Conservation (phyloP, 2,888 invertebrate genomes). For the Microdon myrmicae region DNA sequence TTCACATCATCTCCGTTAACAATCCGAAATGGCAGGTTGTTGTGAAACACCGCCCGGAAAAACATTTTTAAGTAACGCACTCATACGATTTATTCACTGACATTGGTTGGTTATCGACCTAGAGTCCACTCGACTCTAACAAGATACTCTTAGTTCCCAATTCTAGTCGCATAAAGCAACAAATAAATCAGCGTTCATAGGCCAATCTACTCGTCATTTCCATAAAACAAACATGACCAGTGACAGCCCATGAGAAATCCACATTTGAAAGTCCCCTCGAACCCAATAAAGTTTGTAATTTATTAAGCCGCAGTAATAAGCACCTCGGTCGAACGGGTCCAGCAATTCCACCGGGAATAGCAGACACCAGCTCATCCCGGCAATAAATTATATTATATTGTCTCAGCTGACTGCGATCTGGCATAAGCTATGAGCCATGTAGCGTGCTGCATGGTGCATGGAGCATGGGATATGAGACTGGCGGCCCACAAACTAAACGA, state of each 20-base stretch:
- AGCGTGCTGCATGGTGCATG: too few species aligned
- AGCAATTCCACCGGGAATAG: background rate
- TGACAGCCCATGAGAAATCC: constrained; percentile 25
- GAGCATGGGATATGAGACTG: too few species aligned
- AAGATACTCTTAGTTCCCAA: constrained; percentile 11
- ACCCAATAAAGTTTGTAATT: constrained; percentile 45
- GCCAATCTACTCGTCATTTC: background rate
- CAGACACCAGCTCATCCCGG: constrained; percentile 6
- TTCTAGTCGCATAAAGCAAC: constrained; percentile 30
- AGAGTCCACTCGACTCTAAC: too few species aligned
- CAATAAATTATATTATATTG: constrained; percentile 45
- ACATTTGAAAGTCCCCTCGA: constrained; percentile 27
- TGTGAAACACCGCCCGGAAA: too few species aligned
- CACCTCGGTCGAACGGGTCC: constrained; percentile 12
- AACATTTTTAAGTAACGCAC: too few species aligned
- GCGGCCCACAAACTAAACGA: constrained; percentile 16
- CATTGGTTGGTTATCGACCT: too few species aligned
- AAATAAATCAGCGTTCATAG: constrained; percentile 36
- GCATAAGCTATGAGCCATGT: too few species aligned
- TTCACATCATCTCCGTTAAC: too few species aligned
- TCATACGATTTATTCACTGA: too few species aligned
- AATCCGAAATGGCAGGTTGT: too few species aligned
- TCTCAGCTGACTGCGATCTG: constrained; percentile 11
- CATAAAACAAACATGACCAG: constrained; percentile 12
- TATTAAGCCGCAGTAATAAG: constrained; percentile 46